These are phyloP conservation scores for Ctenosaura bakeri DNA, from an alignment of 2,797 vertebrate genomes.

Conservation along the genomic window DNA sequence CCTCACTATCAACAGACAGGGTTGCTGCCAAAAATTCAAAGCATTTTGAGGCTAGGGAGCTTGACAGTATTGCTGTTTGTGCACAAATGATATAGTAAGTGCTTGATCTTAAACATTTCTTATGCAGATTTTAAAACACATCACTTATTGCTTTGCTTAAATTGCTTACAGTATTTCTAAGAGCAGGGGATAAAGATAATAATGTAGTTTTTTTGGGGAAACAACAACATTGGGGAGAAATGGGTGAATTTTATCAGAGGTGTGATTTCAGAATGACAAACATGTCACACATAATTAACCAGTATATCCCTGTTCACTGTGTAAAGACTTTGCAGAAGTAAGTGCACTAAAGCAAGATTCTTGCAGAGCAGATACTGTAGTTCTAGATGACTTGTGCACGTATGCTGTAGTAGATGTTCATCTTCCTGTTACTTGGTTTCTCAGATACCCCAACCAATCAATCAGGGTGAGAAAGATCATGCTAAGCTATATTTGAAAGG, in stretches of 20 bases:
- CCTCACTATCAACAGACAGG: not conserved
- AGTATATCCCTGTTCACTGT: not conserved
- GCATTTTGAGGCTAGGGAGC: not conserved
- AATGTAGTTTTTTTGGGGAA: not conserved
- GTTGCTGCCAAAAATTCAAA: not conserved
- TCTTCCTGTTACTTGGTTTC: not conserved
- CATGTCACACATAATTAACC: not conserved
- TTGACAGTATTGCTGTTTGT: not conserved
- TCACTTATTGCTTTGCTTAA: not conserved
- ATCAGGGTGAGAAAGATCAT: slow-evolving; percentile 1
- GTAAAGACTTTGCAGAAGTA: not conserved
- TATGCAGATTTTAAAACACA: not conserved
- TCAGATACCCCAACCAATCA: not conserved
- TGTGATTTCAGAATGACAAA: not conserved
- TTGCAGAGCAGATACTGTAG: not conserved
- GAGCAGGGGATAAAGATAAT: not conserved
- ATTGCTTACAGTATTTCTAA: not conserved
- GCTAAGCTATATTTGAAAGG: not conserved
- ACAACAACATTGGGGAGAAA: too few species aligned
- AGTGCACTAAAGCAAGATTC: not conserved
- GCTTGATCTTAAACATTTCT: not conserved
- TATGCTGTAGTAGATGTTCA: too few species aligned
- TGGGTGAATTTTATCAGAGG: not conserved
- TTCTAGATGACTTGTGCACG: not conserved
- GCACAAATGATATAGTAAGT: not conserved